phyloP scores from a whole-genome alignment of 2,797 vertebrate genomes.

The Iguana delicatissima region DNA sequence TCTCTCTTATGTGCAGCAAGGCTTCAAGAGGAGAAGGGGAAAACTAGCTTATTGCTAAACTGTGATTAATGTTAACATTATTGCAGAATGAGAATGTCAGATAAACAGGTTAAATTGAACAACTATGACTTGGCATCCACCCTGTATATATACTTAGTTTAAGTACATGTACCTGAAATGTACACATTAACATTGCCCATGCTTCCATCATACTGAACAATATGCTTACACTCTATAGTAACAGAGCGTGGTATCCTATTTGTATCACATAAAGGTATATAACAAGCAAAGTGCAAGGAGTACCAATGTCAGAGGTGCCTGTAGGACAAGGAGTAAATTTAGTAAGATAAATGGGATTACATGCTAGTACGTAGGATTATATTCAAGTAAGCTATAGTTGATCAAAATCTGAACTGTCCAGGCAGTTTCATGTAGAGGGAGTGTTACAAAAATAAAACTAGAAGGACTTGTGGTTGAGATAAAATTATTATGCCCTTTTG shows the following conservation, averaged over 20 bases:
- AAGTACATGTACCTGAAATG: neutral
- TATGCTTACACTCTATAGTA: neutral
- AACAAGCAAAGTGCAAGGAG: conserved; percentile 15
- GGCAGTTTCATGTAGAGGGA: neutral
- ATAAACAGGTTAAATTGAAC: neutral
- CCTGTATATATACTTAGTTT: neutral
- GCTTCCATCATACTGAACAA: neutral
- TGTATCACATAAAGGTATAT: neutral
- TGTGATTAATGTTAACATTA: neutral
- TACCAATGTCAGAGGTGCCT: conserved; percentile 10
- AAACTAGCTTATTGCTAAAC: neutral
- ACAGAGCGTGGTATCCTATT: neutral
- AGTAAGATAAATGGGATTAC: conserved; percentile 42
- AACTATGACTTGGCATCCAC: neutral
- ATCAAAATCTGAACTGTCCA: neutral
- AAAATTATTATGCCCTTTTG: neutral
- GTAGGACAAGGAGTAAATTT: conserved; percentile 42
- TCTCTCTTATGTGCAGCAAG: neutral
- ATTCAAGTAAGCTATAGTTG: conserved; percentile 24
- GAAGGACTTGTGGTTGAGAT: neutral
- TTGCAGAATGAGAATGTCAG: conserved; percentile 1
- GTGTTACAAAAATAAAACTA: neutral
- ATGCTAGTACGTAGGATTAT: conserved; percentile 22
- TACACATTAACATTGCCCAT: neutral
- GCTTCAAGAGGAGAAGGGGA: neutral